These are phyloP conservation scores for Mizuhopecten yessoensis DNA, from an alignment of 1,140 invertebrate genomes.

Conservation along the genomic window DNA sequence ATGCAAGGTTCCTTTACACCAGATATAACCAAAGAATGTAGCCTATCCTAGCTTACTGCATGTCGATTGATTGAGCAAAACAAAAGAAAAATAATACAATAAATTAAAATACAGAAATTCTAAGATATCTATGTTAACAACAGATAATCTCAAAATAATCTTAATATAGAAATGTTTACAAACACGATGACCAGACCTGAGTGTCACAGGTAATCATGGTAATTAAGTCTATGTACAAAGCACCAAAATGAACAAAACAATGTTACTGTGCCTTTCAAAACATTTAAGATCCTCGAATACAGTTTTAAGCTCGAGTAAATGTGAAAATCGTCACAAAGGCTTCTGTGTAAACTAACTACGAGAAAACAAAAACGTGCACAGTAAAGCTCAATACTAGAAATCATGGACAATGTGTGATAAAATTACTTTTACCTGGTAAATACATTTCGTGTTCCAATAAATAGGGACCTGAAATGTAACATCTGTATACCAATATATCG, in stretches of 20 bases:
- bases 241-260: slow-evolving; percentile 25
- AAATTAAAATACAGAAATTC: neutral
- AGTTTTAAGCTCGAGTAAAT: too few relatives aligned
- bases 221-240: neutral
- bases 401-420: too few relatives aligned
- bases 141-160: slow-evolving; percentile 17
- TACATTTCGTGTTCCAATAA: too few relatives aligned
- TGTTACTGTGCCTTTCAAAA: neutral
- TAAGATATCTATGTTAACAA: neutral
- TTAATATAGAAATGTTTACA: neutral
- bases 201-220: neutral
- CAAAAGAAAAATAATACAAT: neutral
- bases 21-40: neutral
- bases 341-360: neutral
- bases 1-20: neutral
- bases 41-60: neutral
- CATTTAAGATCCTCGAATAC: too few relatives aligned
- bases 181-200: neutral
- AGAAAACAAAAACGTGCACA: neutral
- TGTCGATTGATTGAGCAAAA: neutral
- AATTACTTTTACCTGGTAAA: too few relatives aligned
- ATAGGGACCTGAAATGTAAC: too few relatives aligned
- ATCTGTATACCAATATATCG: too few relatives aligned
- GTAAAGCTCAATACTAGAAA: too few relatives aligned
- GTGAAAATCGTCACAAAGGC: too few relatives aligned